These are phyloP conservation scores for Echeneis naucrates DNA, from an alignment of 2,797 vertebrate genomes.

Conservation along the genomic window DNA sequence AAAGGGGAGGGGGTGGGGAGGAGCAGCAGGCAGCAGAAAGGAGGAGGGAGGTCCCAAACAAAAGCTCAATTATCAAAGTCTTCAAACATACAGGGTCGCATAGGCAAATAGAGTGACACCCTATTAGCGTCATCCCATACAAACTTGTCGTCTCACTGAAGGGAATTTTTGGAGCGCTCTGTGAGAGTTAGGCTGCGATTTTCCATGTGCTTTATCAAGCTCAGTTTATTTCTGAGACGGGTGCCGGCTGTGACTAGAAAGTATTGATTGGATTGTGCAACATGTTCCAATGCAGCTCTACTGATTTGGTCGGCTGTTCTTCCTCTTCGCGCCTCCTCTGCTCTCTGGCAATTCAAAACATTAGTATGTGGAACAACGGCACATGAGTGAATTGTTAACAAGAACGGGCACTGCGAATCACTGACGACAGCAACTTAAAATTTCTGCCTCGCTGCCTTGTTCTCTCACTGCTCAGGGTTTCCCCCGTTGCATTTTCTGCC, in stretches of 20 bases:
- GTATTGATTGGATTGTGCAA: conserved; percentile 83
- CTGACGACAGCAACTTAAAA: conserved; percentile 50
- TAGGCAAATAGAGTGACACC: conserved; percentile 57
- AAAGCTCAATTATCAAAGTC: conserved; percentile 76
- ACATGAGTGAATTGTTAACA: conserved; percentile 59
- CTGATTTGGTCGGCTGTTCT: conserved; percentile 64
- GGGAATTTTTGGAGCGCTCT: conserved; percentile 39
- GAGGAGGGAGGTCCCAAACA: conserved; percentile 70
- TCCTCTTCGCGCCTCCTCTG: conserved; percentile 52
- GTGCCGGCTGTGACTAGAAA: conserved; percentile 71
- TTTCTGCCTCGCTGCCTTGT: conserved; percentile 62
- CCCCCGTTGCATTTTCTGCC: conserved; percentile 47
- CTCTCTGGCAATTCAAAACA: conserved; percentile 52
- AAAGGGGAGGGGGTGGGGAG: conserved; percentile 28
- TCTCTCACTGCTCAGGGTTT: conserved; percentile 57
- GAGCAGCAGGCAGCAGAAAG: conserved; percentile 29
- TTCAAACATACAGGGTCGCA: conserved; percentile 63
- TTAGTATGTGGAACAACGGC: conserved; percentile 59
- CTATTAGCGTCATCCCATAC: conserved; percentile 37
- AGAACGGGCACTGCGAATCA: conserved; percentile 60
- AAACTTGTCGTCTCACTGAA: conserved; percentile 25
- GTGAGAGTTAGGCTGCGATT: conserved; percentile 44
- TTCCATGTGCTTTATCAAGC: conserved; percentile 64
- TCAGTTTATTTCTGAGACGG: conserved; percentile 72
- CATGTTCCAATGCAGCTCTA: conserved; percentile 66